These are phyloP conservation scores for Diabrotica virgifera DNA, from an alignment of 1,140 invertebrate genomes.

Conservation along the genomic window DNA sequence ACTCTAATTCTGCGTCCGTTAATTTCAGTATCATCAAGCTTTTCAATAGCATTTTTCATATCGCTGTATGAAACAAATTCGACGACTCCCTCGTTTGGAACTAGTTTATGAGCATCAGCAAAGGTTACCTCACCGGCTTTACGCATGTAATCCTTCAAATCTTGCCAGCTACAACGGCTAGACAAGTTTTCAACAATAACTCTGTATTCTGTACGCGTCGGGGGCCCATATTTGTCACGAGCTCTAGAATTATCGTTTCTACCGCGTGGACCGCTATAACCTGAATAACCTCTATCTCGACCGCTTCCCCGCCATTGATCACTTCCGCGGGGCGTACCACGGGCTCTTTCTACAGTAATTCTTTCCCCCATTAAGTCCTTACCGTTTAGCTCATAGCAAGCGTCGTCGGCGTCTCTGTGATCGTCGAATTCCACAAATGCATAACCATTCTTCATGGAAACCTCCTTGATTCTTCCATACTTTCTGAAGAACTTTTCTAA, in stretches of 20 bases:
- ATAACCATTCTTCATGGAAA: constrained; percentile 98
- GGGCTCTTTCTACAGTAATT: constrained; percentile 82
- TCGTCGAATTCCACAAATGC: constrained; percentile 96
- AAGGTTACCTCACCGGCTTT: constrained; percentile 97
- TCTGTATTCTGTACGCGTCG: constrained; percentile 93
- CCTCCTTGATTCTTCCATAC: constrained; percentile 93
- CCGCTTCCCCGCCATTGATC: constrained; percentile 44
- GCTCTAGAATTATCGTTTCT: constrained; percentile 37
- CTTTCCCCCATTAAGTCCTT: constrained; percentile 92
- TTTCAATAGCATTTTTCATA: constrained; percentile 92
- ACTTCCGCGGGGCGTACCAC: constrained; percentile 68
- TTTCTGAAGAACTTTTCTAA: constrained; percentile 97
- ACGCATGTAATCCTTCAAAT: constrained; percentile 92
- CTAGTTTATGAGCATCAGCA: constrained; percentile 84
- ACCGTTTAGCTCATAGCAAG: constrained; percentile 96
- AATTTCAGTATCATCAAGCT: constrained; percentile 68
- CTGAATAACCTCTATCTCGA: constrained; percentile 27
- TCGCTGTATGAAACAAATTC: constrained; percentile 88
- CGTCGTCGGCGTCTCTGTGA: constrained; percentile 96
- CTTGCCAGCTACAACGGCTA: constrained; percentile 96
- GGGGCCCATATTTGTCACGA: constrained; percentile 82
- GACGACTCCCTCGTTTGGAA: constrained; percentile 84
- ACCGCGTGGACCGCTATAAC: constrained; percentile 29
- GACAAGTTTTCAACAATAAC: constrained; percentile 97
- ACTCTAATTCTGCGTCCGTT: constrained; percentile 31